These are phyloP conservation scores for Strix uralensis DNA, from an alignment of 2,113 vertebrate genomes.

Conservation along the genomic window DNA sequence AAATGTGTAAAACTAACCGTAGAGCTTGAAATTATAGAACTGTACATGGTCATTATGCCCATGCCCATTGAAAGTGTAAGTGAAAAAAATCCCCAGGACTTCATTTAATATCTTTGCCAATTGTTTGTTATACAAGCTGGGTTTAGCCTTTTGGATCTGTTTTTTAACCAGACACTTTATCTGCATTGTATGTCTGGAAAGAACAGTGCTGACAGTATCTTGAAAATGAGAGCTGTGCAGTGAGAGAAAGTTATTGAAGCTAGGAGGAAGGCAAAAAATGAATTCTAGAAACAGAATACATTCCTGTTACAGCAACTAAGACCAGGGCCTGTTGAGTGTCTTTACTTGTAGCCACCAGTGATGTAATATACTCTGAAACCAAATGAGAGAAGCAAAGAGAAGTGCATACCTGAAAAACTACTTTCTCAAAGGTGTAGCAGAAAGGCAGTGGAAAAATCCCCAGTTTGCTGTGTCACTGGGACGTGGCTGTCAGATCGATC, in stretches of 20 bases:
- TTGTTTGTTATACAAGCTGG: constrained; percentile 1
- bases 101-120: not conserved
- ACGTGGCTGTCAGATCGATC: not conserved
- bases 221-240: not conserved
- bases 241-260: not conserved
- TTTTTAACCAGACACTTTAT: constrained; percentile 27
- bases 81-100: not conserved
- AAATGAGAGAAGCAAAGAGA: not conserved
- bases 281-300: not conserved
- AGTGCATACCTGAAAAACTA: not conserved
- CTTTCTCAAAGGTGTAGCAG: not conserved
- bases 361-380: not conserved
- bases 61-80: not conserved
- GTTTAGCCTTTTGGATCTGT: constrained; percentile 29
- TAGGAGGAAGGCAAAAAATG: not conserved
- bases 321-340: not conserved
- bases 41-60: not conserved
- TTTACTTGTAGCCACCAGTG: not conserved
- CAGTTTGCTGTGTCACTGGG: not conserved
- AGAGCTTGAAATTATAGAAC: constrained; percentile 12
- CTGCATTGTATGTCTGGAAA: constrained; percentile 4
- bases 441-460: not conserved
- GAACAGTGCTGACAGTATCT: not conserved
- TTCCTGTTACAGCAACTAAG: not conserved
- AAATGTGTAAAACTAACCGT: constrained; percentile 8